These are phyloP conservation scores for Meda fulgida DNA, from an alignment of 2,797 vertebrate genomes.

Conservation along the genomic window DNA sequence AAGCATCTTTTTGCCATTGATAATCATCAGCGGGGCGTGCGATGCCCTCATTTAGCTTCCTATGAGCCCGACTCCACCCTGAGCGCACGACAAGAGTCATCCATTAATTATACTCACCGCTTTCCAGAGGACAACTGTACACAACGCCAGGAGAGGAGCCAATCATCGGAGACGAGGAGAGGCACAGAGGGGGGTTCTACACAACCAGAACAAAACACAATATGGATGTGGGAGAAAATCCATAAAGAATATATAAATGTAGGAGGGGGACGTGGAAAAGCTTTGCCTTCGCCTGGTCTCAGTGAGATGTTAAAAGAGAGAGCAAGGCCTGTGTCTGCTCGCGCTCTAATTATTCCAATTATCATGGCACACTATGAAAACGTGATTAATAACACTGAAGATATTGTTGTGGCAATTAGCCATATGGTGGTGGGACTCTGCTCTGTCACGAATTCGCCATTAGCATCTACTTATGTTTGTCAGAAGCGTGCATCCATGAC, in stretches of 20 bases:
- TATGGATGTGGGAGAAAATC: conserved; percentile 8
- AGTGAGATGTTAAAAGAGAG: conserved; percentile 58
- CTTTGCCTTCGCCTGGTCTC: conserved; percentile 23
- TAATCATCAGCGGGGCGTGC: conserved; percentile 62
- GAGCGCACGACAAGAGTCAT: conserved; percentile 73
- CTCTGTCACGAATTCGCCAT: conserved; percentile 99
- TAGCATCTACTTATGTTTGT: conserved; percentile 99
- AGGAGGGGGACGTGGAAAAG: conserved; percentile 4
- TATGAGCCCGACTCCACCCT: conserved; percentile 70
- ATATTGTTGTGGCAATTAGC: conserved; percentile 99
- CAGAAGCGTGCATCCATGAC: conserved; percentile 98
- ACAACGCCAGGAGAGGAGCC: conserved; percentile 78
- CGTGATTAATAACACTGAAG: conserved; percentile 99
- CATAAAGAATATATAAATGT: conserved; percentile 35
- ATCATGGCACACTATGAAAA: conserved; percentile 99
- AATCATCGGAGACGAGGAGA: conserved; percentile 69
- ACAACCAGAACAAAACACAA: conserved; percentile 25
- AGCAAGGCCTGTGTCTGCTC: conserved; percentile 86
- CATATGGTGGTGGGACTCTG: conserved; percentile 99
- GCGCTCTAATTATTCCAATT: conserved; percentile 99
- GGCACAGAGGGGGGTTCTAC: conserved; percentile 39
- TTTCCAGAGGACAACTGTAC: conserved; percentile 81
- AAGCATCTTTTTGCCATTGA: conserved; percentile 61
- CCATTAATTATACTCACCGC: conserved; percentile 87
- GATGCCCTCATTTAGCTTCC: conserved; percentile 79